Evolutionary conservation across 1,140 invertebrate species (phyloP).

Genomic region (Bradynema listronoti): DNA sequence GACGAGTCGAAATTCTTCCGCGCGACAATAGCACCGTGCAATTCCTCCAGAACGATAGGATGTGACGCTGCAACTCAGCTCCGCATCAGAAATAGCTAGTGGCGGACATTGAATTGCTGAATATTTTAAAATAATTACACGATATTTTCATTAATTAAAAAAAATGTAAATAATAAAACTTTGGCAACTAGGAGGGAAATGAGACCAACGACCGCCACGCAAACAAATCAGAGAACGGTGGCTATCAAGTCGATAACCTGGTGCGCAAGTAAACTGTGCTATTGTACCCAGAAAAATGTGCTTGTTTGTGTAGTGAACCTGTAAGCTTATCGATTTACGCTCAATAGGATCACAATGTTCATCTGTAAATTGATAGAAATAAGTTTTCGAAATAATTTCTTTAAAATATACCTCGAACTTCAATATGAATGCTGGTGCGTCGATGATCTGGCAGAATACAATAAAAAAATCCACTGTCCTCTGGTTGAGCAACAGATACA

Average conservation of each 20-base stretch:
- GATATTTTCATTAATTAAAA: slow-evolving; percentile 5
- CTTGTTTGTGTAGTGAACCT: slow-evolving; percentile 30
- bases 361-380: slow-evolving; percentile 16
- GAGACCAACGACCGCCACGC: slow-evolving; percentile 40
- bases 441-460: slow-evolving; percentile 37
- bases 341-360: slow-evolving; percentile 40
- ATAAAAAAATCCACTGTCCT: slow-evolving; percentile 39
- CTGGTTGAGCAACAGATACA: slow-evolving; percentile 35
- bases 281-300: slow-evolving; percentile 30
- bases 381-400: slow-evolving; percentile 4
- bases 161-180: slow-evolving; percentile 2
- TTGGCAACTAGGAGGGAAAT: slow-evolving; percentile 35
- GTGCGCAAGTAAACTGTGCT: slow-evolving; percentile 36
- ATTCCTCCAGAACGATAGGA: slow-evolving; percentile 41
- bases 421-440: slow-evolving; percentile 23
- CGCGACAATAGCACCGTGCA: slow-evolving; percentile 29
- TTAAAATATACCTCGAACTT: slow-evolving; percentile 26
- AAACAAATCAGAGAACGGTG: slow-evolving; percentile 29
- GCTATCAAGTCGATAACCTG: slow-evolving; percentile 31
- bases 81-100: slow-evolving; percentile 17
- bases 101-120: slow-evolving; percentile 42
- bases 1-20: slow-evolving; percentile 12
- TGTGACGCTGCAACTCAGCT: slow-evolving; percentile 33
- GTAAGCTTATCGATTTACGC: slow-evolving; percentile 23
- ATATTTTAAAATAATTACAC: neutral